phyloP scores from a whole-genome alignment of 2,113 vertebrate species.

The Sinocyclocheilus grahami region DNA sequence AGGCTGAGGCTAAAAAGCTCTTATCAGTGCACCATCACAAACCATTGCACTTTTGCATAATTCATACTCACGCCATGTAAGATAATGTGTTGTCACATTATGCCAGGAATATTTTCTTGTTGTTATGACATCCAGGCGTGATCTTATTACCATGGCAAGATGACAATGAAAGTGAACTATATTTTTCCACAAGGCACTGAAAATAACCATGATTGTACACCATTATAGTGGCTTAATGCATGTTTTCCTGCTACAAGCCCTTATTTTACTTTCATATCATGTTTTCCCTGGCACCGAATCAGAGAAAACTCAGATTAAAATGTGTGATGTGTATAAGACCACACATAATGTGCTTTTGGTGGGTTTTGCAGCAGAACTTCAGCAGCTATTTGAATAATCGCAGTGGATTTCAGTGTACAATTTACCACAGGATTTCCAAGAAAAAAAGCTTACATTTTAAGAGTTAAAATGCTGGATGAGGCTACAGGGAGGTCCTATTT shows the following conservation, averaged over 20 bases:
- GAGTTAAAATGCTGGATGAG: background rate
- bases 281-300: conserved; percentile 2
- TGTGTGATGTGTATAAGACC: background rate
- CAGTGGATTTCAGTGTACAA: background rate
- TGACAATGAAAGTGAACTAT: background rate
- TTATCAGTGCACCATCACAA: background rate
- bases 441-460: background rate
- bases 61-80: background rate
- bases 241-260: background rate
- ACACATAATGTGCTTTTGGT: conserved; percentile 13
- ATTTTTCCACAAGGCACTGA: background rate
- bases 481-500: conserved; percentile 24
- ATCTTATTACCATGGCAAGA: background rate
- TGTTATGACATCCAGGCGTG: background rate
- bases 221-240: background rate
- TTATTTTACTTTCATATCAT: conserved; percentile 34
- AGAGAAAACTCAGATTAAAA: background rate
- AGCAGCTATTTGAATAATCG: conserved; percentile 13
- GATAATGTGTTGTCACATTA: background rate
- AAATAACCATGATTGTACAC: conserved; percentile 26
- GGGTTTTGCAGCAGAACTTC: background rate
- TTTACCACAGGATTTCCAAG: conserved; percentile 22
- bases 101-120: conserved; percentile 1
- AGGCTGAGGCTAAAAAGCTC: background rate
- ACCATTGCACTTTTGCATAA: background rate